A percentile compares a stretch with the other conserved stretches of the same genome.
These are phyloP conservation scores for Pomatostomus ruficeps DNA, from an alignment of 2,113 vertebrate genomes.

Conservation along the genomic window DNA sequence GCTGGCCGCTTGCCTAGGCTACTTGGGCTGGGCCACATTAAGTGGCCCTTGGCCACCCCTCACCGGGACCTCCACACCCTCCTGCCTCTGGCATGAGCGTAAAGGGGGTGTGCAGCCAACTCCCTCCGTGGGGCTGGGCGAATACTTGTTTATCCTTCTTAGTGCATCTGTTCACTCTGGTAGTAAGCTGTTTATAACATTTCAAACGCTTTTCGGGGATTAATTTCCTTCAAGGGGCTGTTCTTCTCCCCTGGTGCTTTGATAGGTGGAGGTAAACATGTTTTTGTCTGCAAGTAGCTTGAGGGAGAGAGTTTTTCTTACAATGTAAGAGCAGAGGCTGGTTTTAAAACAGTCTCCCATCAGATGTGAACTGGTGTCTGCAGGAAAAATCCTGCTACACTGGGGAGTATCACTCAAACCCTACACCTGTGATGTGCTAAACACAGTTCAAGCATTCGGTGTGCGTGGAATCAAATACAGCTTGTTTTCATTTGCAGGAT, in stretches of 20 bases:
- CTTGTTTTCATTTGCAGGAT: neutral
- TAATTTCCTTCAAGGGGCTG: slow-evolving; percentile 37
- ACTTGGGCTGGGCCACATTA: neutral
- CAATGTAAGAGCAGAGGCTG: neutral
- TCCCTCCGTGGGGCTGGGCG: neutral
- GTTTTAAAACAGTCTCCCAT: neutral
- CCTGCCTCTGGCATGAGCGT: neutral
- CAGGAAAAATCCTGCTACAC: neutral
- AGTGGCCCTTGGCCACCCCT: neutral
- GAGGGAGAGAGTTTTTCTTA: slow-evolving; percentile 2
- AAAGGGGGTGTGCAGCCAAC: neutral
- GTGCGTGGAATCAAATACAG: neutral
- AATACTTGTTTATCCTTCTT: neutral
- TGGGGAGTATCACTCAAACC: neutral
- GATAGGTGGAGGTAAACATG: slow-evolving; percentile 34
- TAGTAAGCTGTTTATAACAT: neutral
- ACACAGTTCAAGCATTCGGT: neutral
- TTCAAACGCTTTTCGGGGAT: neutral
- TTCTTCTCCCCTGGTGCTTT: slow-evolving; percentile 13
- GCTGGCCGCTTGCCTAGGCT: neutral
- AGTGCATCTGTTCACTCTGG: neutral
- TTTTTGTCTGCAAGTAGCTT: slow-evolving; percentile 30
- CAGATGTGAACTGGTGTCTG: slow-evolving; percentile 10
- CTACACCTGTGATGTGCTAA: slow-evolving; percentile 16
- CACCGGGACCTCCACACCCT: rapidly evolving